Base-by-base conservation (phyloP, 1,140 invertebrate species). In the Drosophila ficusphila region DNA sequence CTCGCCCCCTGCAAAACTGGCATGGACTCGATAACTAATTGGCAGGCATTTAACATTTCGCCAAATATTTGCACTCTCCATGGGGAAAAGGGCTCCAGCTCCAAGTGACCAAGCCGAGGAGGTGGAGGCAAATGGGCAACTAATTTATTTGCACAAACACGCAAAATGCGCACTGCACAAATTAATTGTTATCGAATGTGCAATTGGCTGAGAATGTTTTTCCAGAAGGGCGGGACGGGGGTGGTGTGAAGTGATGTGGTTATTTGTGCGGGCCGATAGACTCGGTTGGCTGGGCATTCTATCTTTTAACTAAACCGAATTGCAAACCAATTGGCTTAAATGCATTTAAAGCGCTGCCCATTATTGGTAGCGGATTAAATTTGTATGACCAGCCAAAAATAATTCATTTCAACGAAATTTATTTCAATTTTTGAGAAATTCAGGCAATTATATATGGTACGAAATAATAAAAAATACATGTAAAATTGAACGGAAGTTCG, bases 131-230 rank as follows among this genome's bases (percentile, higher is more conserved):
- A 77, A 61, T 47, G 57, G 47, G 12, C 65, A 60, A 53, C 76
- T 88, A 86, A 86, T 86, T 88, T 86, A 86, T 86, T 86, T 81
- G 77, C 76, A 86, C 64, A 78, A 71, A 74, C 75, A 83, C 64
- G 68, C 73, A 86, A 88, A 72, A 75, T 67, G 76, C 65, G 60
- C 76, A 64, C 57, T 64, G 61, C 39, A 60, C 67, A 88, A 86
- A 86, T 86, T 86, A 86, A 86, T 88, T 86, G 81, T 77, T 86
- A 88, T 88, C 52, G 54, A 75, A 68, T 75, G 65, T 51, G 44
- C 62, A 78, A 78, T 82, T 83, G 78, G 73, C 23, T 58, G 54
- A 31, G 48, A 76, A 61, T 56, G 51, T 73, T 51, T 57, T 48
- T 44, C 9, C 39, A n/a, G 11, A 21, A 16, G 27, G 5, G 31